These are phyloP conservation scores for Aleadryas rufinucha DNA, from an alignment of 2,113 vertebrate genomes.

Conservation along the genomic window DNA sequence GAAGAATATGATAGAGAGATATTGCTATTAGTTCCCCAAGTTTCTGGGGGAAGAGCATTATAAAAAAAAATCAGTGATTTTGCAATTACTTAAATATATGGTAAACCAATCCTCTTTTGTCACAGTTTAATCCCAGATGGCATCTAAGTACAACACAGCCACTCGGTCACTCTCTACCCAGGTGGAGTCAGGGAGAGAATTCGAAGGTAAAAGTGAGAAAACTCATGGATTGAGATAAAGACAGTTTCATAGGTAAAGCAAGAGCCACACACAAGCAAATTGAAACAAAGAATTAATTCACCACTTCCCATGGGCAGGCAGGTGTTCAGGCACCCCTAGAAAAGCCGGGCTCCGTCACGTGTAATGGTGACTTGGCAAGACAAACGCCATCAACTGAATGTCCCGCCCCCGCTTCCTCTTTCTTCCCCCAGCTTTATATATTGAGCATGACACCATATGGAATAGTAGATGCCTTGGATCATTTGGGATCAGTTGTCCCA, in stretches of 20 bases:
- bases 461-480: neutral
- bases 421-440: neutral
- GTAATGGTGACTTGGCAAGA: neutral
- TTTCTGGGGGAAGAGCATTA: neutral
- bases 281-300: rapidly evolving
- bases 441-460: too few species aligned
- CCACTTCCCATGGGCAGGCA: neutral
- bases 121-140: neutral
- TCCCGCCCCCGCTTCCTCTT: neutral
- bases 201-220: neutral
- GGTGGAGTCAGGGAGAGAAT: neutral
- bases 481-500: neutral
- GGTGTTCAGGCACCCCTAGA: neutral
- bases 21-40: neutral
- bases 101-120: neutral
- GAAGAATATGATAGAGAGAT: neutral
- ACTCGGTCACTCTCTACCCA: neutral
- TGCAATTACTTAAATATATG: neutral
- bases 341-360: neutral
- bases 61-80: neutral
- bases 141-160: neutral
- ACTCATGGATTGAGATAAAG: neutral
- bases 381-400: neutral
- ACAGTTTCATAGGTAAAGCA: neutral
- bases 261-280: neutral